These are phyloP conservation scores for Dysidea cf. avara DNA, from an alignment of 37 sponge, comb jelly and placozoan genomes.

Conservation along the genomic window DNA sequence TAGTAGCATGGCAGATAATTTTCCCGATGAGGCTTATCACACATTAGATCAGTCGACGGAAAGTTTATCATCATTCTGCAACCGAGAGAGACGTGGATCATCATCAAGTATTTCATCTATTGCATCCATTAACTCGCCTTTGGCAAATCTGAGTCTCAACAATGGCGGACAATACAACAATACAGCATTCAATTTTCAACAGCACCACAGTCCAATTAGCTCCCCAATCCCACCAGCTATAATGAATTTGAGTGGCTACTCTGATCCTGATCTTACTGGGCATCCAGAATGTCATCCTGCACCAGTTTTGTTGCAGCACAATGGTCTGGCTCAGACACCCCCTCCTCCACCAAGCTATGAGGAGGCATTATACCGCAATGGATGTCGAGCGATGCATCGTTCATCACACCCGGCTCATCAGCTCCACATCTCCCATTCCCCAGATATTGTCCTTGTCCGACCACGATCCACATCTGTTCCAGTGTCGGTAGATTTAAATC, in stretches of 20 bases:
- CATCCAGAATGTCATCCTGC: no score
- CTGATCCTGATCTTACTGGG: constrained; percentile 6
- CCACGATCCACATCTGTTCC: constrained; percentile 74
- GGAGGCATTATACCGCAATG: constrained; percentile 24
- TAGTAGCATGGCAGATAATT: constrained; percentile 8
- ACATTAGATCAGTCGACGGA: constrained; percentile 36
- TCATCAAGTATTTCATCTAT: constrained; percentile 82
- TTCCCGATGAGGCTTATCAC: constrained; percentile 14
- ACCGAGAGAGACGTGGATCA: constrained; percentile 62
- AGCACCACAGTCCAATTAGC: not conserved
- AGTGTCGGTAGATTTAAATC: not conserved
- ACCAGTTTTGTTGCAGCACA: constrained; percentile 3
- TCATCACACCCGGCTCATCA: constrained; percentile 43
- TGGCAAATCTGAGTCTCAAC: constrained; percentile 1
- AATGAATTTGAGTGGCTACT: not conserved
- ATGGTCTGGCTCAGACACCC: not conserved
- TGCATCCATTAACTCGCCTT: constrained; percentile 83
- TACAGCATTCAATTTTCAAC: no score
- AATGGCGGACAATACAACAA: no score
- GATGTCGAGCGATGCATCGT: constrained; percentile 5
- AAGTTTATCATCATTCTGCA: no score
- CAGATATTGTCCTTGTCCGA: no score
- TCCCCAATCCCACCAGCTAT: not conserved
- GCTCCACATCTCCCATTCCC: constrained; percentile 57
- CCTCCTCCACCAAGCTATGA: constrained; percentile 58